Conservation (phyloP, 2,888 invertebrate species). For the Sussaba pulchella region DNA sequence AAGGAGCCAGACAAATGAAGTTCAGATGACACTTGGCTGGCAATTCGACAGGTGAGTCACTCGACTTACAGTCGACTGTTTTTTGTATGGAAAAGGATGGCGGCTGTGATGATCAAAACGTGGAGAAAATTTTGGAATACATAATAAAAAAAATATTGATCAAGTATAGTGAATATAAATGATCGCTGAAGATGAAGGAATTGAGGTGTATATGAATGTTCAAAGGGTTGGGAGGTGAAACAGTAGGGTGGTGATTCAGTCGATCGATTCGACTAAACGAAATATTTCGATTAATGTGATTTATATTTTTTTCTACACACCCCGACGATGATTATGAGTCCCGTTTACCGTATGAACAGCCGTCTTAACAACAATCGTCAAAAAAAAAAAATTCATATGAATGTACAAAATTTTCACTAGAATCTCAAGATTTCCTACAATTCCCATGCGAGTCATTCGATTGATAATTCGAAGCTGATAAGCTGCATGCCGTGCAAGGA, state of each 20-base stretch:
- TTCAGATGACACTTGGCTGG: neutral
- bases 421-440: neutral
- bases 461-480: neutral
- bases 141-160: slow-evolving; percentile 5
- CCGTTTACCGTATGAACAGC: slow-evolving; percentile 21
- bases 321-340: slow-evolving; percentile 19
- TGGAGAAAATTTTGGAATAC: slow-evolving; percentile 12
- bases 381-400: slow-evolving; percentile 26
- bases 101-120: slow-evolving; percentile 4
- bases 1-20: neutral
- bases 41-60: neutral
- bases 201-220: neutral
- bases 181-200: neutral
- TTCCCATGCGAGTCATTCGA: slow-evolving; percentile 9
- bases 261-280: neutral
- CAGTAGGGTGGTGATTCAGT: neutral
- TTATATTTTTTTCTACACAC: slow-evolving; percentile 5
- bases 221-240: neutral
- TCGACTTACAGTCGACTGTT: neutral
- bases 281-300: slow-evolving; percentile 15
- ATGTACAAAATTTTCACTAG: neutral
- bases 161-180: slow-evolving; percentile 26
- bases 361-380: slow-evolving; percentile 33
- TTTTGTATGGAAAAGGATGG: neutral
- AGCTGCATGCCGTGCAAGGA: slow-evolving; percentile 4